Percentiles rank a stretch among this genome's conserved stretches.
These are phyloP conservation scores for Tadarida brasiliensis DNA, from an alignment of 2,797 vertebrate genomes.

Conservation along the genomic window DNA sequence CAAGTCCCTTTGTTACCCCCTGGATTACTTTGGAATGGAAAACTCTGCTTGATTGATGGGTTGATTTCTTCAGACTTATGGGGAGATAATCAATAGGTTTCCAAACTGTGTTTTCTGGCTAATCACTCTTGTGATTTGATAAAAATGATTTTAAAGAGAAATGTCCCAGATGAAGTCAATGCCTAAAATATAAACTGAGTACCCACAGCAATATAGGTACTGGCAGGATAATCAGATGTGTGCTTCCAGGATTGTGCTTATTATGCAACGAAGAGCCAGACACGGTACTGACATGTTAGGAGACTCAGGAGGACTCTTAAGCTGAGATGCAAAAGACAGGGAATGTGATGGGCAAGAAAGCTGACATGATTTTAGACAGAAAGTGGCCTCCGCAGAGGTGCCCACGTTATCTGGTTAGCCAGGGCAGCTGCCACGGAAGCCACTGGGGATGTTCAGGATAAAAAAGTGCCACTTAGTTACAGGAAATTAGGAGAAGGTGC, in stretches of 20 bases:
- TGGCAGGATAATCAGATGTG: not conserved
- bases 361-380: not conserved
- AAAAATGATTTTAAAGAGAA: slow-evolving; percentile 56
- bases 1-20: slow-evolving; percentile 49
- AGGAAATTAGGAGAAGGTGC: slow-evolving; percentile 69
- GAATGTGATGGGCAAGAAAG: slow-evolving; percentile 14
- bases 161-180: not conserved
- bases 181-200: not conserved
- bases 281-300: not conserved
- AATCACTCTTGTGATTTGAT: slow-evolving; percentile 8
- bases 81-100: slow-evolving; percentile 41
- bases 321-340: slow-evolving; percentile 21
- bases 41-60: not conserved
- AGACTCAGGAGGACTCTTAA: slow-evolving; percentile 6
- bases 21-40: not conserved
- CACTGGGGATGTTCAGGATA: not conserved
- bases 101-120: slow-evolving; percentile 46
- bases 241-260: slow-evolving; percentile 38
- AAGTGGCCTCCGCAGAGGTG: not conserved
- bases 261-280: slow-evolving; percentile 69
- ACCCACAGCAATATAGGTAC: not conserved
- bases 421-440: not conserved
- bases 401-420: not conserved
- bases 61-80: not conserved
- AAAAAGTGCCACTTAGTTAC: slow-evolving; percentile 27